Conservation (phyloP, 2,113 vertebrate genomes). For the Crocuta crocuta region DNA sequence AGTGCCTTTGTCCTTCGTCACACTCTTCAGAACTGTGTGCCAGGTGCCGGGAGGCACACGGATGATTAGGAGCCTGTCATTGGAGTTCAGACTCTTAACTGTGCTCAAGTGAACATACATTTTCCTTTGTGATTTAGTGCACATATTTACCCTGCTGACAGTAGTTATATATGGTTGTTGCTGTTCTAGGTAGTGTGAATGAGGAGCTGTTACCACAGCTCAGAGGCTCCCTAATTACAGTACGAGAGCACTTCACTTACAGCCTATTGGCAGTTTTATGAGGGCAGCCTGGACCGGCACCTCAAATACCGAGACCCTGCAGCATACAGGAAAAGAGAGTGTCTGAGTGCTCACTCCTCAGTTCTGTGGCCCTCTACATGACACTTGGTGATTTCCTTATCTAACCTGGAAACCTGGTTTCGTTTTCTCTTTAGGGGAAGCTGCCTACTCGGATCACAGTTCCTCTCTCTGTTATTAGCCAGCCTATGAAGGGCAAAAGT, state of each 20-base stretch:
- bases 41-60: not conserved
- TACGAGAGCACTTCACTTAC: not conserved
- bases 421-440: slow-evolving; percentile 90
- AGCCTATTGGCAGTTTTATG: not conserved
- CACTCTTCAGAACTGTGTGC: not conserved
- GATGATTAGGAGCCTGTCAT: not conserved
- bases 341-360: not conserved
- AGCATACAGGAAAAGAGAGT: not conserved
- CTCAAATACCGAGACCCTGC: not conserved
- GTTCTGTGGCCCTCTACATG: not conserved
- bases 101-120: not conserved
- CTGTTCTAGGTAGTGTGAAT: not conserved
- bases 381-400: not conserved
- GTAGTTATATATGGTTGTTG: not conserved
- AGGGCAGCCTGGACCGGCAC: not conserved
- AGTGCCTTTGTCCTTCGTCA: not conserved
- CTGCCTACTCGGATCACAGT: slow-evolving; percentile 96
- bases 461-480: slow-evolving; percentile 96
- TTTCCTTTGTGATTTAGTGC: not conserved
- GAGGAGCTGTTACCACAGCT: not conserved
- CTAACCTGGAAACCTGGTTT: not conserved
- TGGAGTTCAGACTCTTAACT: not conserved
- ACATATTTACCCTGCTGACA: not conserved
- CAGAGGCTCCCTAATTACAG: not conserved
- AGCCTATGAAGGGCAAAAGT: slow-evolving; percentile 96